These are phyloP conservation scores for Patiria miniata DNA, from an alignment of 35 echinoderm and acorn worm genomes.

Conservation along the genomic window DNA sequence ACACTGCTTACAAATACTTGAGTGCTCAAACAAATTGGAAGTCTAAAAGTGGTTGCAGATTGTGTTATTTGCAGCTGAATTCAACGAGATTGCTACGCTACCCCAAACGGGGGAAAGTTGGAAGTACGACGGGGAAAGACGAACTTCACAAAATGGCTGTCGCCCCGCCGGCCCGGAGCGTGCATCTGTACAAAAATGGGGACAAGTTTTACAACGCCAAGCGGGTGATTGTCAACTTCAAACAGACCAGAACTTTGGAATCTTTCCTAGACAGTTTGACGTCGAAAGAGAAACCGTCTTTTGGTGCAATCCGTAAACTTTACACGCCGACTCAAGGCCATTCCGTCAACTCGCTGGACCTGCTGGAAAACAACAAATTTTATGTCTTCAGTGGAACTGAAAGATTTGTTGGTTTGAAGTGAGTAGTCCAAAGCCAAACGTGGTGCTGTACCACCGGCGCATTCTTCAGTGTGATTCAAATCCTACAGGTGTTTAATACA, in stretches of 20 bases:
- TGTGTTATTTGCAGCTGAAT: too few relatives aligned
- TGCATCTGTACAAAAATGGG: conserved; percentile 84
- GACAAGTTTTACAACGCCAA: conserved; percentile 66
- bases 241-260: conserved; percentile 67
- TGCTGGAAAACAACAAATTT: conserved; percentile 64
- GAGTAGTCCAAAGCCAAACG: not conserved
- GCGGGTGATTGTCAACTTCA: conserved; percentile 77
- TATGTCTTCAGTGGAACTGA: conserved; percentile 34
- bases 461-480: too few relatives aligned
- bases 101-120: not conserved
- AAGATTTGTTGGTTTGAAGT: conserved; percentile 15
- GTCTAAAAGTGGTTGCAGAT: too few relatives aligned
- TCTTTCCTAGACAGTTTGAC: conserved; percentile 76
- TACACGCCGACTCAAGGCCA: conserved; percentile 72
- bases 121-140: not conserved
- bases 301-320: conserved; percentile 65
- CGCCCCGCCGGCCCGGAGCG: conserved; percentile 58
- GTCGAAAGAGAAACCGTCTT: conserved; percentile 45
- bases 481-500: too few relatives aligned
- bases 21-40: too few relatives aligned
- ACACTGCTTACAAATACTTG: too few relatives aligned
- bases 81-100: too few relatives aligned
- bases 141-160: conserved; percentile 39
- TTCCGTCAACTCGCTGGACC: conserved; percentile 50
- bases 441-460: too few relatives aligned